phyloP scores from a whole-genome alignment of 2,888 invertebrate genomes.

The Chirona hameri region DNA sequence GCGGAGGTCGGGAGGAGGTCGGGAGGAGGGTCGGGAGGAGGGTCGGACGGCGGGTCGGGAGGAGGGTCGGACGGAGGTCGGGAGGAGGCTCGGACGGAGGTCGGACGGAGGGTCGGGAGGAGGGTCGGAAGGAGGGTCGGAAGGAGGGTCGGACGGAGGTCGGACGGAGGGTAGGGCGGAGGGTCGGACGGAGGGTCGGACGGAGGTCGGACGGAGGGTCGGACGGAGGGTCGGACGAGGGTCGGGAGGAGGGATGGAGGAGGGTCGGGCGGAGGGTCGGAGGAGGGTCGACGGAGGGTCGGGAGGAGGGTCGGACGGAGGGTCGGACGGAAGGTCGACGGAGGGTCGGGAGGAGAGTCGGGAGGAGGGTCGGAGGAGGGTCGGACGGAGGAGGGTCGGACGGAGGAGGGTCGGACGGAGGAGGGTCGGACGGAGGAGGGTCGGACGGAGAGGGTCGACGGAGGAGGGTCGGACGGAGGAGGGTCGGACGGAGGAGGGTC shows the following conservation, averaged over 20 bases:
- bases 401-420: neutral
- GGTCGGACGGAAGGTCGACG: conserved; percentile 2
- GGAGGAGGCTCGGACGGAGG: neutral
- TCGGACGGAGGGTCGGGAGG: conserved; percentile 1
- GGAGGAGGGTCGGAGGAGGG: conserved; percentile 30
- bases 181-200: neutral
- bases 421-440: conserved; percentile 30
- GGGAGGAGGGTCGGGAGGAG: too few species aligned
- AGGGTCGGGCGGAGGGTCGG: too few species aligned
- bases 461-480: conserved; percentile 28
- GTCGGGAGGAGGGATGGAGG: too few species aligned
- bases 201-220: neutral
- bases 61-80: conserved; percentile 26
- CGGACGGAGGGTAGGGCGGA: neutral
- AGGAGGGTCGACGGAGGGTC: conserved; percentile 13
- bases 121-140: conserved; percentile 11
- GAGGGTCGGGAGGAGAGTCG: too few species aligned
- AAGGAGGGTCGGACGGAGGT: neutral
- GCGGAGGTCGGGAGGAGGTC: too few species aligned
- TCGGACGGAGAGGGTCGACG: too few species aligned
- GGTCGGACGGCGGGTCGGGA: conserved; percentile 2
- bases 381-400: conserved; percentile 14
- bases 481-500: too few species aligned
- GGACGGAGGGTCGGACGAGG: conserved; percentile 26
- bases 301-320: neutral